These are phyloP conservation scores for Micrastur ruficollis DNA, from an alignment of 2,797 vertebrate species.

Conservation along the genomic window DNA sequence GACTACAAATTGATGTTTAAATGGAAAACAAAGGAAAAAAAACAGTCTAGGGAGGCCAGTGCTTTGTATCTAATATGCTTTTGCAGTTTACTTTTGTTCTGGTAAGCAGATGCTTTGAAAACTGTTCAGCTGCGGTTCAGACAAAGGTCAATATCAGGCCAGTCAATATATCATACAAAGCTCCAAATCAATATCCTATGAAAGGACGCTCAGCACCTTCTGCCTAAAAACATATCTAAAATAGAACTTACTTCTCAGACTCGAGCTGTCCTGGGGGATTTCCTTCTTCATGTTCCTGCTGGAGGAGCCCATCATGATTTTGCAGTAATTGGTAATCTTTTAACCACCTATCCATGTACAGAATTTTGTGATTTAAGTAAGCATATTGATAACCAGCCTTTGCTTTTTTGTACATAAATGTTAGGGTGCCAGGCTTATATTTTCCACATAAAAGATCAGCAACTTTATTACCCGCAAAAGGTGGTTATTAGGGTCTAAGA, in stretches of 20 bases:
- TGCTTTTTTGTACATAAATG: slow-evolving; percentile 55
- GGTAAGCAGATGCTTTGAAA: slow-evolving; percentile 56
- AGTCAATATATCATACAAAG: slow-evolving; percentile 4
- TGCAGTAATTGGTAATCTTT: slow-evolving; percentile 32
- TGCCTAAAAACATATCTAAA: not conserved
- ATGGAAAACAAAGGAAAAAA: slow-evolving; percentile 10
- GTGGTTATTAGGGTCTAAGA: slow-evolving; percentile 67
- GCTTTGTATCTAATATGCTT: slow-evolving; percentile 58
- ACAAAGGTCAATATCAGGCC: slow-evolving; percentile 36
- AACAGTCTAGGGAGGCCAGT: slow-evolving; percentile 10
- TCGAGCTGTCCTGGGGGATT: not conserved
- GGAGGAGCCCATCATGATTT: not conserved
- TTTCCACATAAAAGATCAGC: slow-evolving; percentile 64
- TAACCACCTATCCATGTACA: not conserved
- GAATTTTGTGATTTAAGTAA: slow-evolving; percentile 37
- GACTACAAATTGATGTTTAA: slow-evolving; percentile 22
- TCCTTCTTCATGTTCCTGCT: not conserved
- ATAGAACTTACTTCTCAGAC: not conserved
- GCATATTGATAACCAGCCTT: slow-evolving; percentile 46
- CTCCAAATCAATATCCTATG: not conserved
- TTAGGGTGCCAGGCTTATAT: slow-evolving; percentile 54
- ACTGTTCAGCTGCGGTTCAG: slow-evolving; percentile 64
- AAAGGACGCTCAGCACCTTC: not conserved
- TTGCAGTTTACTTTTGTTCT: slow-evolving; percentile 64
- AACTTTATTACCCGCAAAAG: slow-evolving; percentile 64